A percentile compares a stretch with the other conserved stretches of the same genome.
Evolutionary conservation across 2,888 invertebrate genomes (phyloP).

Genomic region (Mayetiola destructor): DNA sequence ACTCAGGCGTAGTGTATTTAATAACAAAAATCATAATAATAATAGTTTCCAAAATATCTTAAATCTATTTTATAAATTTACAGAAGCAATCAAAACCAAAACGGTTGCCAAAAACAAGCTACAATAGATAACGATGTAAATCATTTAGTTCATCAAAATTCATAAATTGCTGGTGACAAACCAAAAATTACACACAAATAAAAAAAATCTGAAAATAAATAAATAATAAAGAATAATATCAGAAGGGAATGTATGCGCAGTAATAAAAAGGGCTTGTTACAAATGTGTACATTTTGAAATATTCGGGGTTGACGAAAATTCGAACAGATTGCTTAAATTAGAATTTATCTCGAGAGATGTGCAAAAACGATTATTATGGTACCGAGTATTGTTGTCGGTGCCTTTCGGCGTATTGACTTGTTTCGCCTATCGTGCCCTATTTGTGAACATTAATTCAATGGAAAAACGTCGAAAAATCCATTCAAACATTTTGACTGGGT

Average conservation of each 20-base stretch:
- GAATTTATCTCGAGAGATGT: conserved; percentile 12
- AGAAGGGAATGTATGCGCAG: too few species aligned
- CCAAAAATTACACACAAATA: conserved; percentile 9
- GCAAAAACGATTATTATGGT: conserved; percentile 11
- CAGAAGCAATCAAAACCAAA: too few species aligned
- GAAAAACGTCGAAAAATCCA: neutral
- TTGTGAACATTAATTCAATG: conserved; percentile 5
- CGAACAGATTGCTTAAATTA: conserved; percentile 12
- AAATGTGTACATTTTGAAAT: too few species aligned
- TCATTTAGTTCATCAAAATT: conserved; percentile 12
- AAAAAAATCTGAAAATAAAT: conserved; percentile 9
- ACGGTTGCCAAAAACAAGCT: too few species aligned
- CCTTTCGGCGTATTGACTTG: too few species aligned
- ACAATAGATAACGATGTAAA: too few species aligned
- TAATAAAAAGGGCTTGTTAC: conserved; percentile 6
- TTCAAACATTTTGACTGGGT: neutral
- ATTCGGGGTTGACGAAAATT: neutral
- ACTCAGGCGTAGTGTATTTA: too few species aligned
- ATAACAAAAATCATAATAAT: too few species aligned
- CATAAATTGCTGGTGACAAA: conserved; percentile 2
- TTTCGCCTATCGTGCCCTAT: too few species aligned
- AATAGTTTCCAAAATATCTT: too few species aligned
- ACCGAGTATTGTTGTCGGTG: neutral
- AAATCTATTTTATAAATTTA: too few species aligned
- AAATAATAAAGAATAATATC: neutral